Evolutionary conservation across 2,797 vertebrate genomes (phyloP), one percentile per base, ranked within the genome.

Genomic region (Microchirus variegatus): DNA sequence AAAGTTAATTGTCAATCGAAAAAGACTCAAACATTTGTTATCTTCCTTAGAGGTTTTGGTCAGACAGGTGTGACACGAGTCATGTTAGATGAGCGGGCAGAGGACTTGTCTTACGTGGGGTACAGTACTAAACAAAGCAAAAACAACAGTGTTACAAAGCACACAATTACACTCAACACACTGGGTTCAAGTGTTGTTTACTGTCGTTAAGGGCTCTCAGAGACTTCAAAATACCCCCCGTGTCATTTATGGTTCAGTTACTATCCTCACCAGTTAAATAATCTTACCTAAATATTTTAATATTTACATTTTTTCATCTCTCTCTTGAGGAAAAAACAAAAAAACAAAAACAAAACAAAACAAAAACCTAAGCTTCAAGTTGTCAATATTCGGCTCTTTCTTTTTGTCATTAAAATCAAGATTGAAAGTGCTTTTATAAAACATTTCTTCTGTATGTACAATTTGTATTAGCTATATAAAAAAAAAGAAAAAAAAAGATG

Each of bases 361-460:
- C 26, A 68, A 82, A 86, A 85, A 54, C 81, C 80, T 87, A 93
- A 87, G 89, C 90, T 94, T 94, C 93, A 94, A 94, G 93, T 94
- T 92, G 90, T 94, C 92, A 90, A 93, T 94, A 93, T 89, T 93
- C 88, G 90, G 91, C 90, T 93, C 93, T 95, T 92, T 83, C 83
- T 91, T 91, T 95, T 90, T 80, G 90, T 94, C 95, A 87, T 93
- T 96, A 95, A 96, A 98, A 97, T 96, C 95, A 96, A 95, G 95
- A 96, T 96, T 94, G 96, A 99, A 99, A 99, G 97, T 98, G 97
- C 96, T 99, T 96, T 95, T 95, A 95, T 97, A 97, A 96, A 94
- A 93, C 93, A 93, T 96, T 93, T 95, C 91, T 96, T 93, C 91
- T 92, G 89, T 98, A 97, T 98, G 94, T 98, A 98, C 96, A 98